Base-by-base conservation (phyloP, 2,113 vertebrate genomes). In the Cryptotis parvus region DNA sequence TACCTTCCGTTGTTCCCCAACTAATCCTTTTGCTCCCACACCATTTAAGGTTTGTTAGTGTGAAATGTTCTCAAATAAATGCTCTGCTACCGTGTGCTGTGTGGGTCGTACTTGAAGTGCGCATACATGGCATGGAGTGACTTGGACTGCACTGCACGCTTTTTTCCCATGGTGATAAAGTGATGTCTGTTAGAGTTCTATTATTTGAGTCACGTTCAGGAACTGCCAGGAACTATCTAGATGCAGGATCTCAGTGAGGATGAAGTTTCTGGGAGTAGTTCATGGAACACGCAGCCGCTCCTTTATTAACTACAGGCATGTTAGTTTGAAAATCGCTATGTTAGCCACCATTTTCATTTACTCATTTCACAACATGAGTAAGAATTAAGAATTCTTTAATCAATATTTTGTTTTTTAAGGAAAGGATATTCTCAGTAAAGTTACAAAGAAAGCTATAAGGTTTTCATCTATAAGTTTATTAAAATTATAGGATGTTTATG, bases 1-100 rank as follows among this genome's bases (percentile, higher is more conserved):
- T 98, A 98, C 97, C 97, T 98, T 99, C 97, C 97, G 97, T 98
- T 98, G 98, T 98, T 99, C 98, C 98, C 98, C 98, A 98, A 98
- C 98, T 99, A 99, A 99, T 98, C 99, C 99, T 98, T 99, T 99
- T 98, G 98, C 98, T 98, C 98, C 99, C 98, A 99, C 98, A 98
- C 99, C 99, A 39, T 99, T 99, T 99, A 99, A 99, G 99, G 99
- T 99, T 99, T 98, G 99, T 97, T 96, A 83, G 74, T 96, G 84
- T 92, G 86, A 94, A 82, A 91, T 94, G 87, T 80, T 22, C 33
- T 9, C 22, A 66, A 86, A 90, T 87, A 37, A 33, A 3, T 95
- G 82, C 27, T 89, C 78, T 94, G 82, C 82, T 52, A 39, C 87
- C 68, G 80, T 95, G 94, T 97, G 91, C 90, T 95, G 3, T 97